These are phyloP conservation scores for Drosophila borborema DNA, from an alignment of 2,888 invertebrate species.

Conservation along the genomic window DNA sequence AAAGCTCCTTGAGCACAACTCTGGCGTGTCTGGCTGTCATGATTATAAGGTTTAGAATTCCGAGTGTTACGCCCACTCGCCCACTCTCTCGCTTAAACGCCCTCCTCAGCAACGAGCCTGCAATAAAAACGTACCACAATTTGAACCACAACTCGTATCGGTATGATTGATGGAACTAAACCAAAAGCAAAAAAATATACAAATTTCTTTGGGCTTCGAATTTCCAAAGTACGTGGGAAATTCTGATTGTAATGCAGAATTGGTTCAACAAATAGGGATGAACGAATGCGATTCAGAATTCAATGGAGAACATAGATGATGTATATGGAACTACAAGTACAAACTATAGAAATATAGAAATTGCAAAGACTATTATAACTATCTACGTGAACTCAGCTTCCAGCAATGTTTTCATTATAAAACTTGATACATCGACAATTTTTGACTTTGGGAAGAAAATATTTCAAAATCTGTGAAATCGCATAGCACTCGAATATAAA, in stretches of 20 bases:
- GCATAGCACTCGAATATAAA: neutral
- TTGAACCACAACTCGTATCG: slow-evolving; percentile 19
- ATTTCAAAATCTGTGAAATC: neutral
- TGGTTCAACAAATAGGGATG: neutral
- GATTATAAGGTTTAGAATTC: slow-evolving; percentile 53
- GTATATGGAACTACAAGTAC: neutral
- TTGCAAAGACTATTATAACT: neutral
- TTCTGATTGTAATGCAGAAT: neutral
- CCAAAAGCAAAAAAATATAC: slow-evolving; percentile 5
- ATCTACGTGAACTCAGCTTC: neutral
- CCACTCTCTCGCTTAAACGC: neutral
- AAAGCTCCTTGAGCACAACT: slow-evolving; percentile 34
- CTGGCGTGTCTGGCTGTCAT: slow-evolving; percentile 60
- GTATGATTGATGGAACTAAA: slow-evolving; percentile 10
- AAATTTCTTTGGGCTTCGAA: neutral
- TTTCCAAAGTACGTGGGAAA: slow-evolving; percentile 10
- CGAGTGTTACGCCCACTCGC: slow-evolving; percentile 7
- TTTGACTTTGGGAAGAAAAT: neutral
- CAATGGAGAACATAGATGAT: neutral
- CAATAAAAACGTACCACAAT: slow-evolving; percentile 21
- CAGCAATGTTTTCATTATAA: neutral
- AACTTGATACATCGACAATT: neutral
- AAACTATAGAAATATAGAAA: neutral
- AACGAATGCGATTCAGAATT: neutral
- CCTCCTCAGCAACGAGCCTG: neutral